Conservation (phyloP, 2,888 invertebrate species). For the Myathropa florea region DNA sequence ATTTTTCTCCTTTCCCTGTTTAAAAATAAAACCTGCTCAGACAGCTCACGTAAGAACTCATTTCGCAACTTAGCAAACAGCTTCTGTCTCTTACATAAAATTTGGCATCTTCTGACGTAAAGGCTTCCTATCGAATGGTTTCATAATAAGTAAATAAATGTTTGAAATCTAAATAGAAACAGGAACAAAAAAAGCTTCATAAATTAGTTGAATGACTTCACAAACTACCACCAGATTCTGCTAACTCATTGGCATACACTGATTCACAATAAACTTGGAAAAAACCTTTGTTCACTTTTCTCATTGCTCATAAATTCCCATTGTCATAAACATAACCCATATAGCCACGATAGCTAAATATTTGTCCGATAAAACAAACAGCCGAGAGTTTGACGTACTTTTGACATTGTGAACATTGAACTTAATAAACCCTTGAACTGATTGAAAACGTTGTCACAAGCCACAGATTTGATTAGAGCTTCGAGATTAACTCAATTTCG, state of each 20-base stretch:
- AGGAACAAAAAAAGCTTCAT: neutral
- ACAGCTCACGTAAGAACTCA: no score
- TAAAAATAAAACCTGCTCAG: no score
- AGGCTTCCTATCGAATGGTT: no score
- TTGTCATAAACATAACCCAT: neutral
- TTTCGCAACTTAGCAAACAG: no score
- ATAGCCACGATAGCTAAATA: neutral
- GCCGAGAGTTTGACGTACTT: neutral
- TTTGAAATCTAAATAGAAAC: neutral
- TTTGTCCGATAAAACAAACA: neutral
- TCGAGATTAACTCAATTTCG: neutral
- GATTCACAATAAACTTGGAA: neutral
- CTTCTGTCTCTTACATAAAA: no score
- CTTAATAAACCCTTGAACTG: neutral
- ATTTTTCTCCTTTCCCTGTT: no score
- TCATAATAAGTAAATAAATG: no score
- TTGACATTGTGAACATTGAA: neutral
- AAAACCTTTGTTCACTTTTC: neutral
- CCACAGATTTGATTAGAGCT: neutral
- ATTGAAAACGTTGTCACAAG: neutral
- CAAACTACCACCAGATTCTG: neutral
- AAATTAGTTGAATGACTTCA: neutral
- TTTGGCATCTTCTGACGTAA: no score
- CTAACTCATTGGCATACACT: neutral
- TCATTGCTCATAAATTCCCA: neutral